Conservation (phyloP, 2,888 invertebrate genomes). For the Cinara cedri region DNA sequence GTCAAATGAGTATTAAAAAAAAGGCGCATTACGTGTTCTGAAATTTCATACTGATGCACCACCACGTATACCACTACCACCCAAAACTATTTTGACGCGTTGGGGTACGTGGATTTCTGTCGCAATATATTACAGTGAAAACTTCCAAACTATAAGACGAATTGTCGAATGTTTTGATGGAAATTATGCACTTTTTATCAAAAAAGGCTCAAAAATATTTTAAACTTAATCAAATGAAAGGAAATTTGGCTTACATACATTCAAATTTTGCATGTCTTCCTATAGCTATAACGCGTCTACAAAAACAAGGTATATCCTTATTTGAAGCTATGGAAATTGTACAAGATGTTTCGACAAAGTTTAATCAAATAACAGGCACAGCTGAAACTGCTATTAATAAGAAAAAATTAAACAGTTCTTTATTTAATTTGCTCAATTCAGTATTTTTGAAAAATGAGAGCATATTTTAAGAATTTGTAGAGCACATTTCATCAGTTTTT, state of each 20-base stretch:
- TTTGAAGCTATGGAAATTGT: slow-evolving; percentile 23
- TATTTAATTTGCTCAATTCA: too few relatives aligned
- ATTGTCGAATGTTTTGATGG: not conserved
- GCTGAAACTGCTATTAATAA: not conserved
- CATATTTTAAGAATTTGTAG: too few relatives aligned
- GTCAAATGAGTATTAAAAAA: too few relatives aligned
- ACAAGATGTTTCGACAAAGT: slow-evolving; percentile 3
- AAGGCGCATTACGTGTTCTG: too few relatives aligned
- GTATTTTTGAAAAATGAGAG: too few relatives aligned
- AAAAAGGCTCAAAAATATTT: slow-evolving; percentile 6
- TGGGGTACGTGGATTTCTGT: not conserved
- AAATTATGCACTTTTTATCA: not conserved
- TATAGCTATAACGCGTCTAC: not conserved
- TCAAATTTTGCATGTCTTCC: not conserved
- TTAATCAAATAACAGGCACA: slow-evolving; percentile 1
- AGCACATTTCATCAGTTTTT: too few relatives aligned
- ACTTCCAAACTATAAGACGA: not conserved
- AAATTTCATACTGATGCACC: not conserved
- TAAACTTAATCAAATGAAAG: not conserved
- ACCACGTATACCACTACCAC: not conserved
- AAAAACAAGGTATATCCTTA: slow-evolving; percentile 19
- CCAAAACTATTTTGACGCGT: not conserved
- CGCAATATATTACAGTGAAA: not conserved
- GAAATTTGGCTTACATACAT: not conserved
- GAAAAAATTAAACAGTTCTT: slow-evolving; percentile 10